Base-by-base conservation (phyloP, 2,797 vertebrate species). In the Euthynnus affinis region DNA sequence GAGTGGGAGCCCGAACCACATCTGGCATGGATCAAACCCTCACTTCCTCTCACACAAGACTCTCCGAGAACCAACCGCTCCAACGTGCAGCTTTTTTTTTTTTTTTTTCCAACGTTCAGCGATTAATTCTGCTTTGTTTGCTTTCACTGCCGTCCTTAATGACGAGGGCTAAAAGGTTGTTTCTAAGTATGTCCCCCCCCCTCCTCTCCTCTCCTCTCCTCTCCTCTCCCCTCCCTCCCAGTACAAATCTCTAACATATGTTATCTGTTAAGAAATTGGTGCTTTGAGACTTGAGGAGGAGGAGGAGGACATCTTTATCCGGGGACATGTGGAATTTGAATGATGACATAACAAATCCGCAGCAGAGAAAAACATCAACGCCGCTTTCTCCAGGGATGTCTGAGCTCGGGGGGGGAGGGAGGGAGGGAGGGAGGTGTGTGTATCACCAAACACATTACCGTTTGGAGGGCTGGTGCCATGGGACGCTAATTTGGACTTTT, bases 401-500 rank as follows among this genome's bases (percentile, higher is more conserved):
- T 59, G 65, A n/a, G 80, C 70, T 66, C 56, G 15, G 42, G 69
- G 71, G 77, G 73, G 3, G n/a, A n/a, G n/a, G n/a, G n/a, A n/a
- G n/a, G n/a, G n/a, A n/a, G n/a, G n/a, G n/a, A n/a, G n/a, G n/a
- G n/a, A n/a, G n/a, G n/a, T n/a, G n/a, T n/a, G n/a, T 69, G 82
- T 66, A 76, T 71, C 81, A 67, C 34, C 40, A 27, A 12, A 63
- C 37, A 71, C 66, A 18, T 74, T 76, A 69, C 6, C 8, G 56
- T 42, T 29, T 18, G 48, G 48, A 56, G 65, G 55, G 62, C 5
- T 6, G 63, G 8, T 40, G 82, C 67, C 80, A 2, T 15, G 60
- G 64, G 66, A 76, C 58, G 40, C 66, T 90, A 85, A 89, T 84
- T 74, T 85, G 60, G 71, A 87, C 76, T 49, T 75, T 89, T 87